Base-by-base conservation (phyloP, 1,140 invertebrate genomes). In the Temnothorax curvispinosus region DNA sequence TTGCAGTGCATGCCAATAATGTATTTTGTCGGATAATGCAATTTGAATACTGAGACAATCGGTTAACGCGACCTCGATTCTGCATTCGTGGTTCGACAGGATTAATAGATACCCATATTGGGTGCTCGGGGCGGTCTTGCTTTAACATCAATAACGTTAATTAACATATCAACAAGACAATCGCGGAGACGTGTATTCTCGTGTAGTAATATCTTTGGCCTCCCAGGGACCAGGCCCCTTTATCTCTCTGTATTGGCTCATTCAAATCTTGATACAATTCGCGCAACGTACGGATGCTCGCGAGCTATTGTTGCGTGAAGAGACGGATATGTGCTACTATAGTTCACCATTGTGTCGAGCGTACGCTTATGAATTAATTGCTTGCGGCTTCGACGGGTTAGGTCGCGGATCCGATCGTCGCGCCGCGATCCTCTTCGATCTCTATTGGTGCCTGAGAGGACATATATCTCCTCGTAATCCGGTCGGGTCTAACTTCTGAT, bases 121-220 rank as follows among this genome's bases (percentile, higher is more conserved):
- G 13, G 3, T 21, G 32, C 62, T n/a, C 47, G 47, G 13, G 35
- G 38, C 60, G 47, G 35, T 41, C 75, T 74, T 82, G 27, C 80
- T 84, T 27, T 64, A 85, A 85, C 89, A 90, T 89, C 90, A 91
- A 93, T 93, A 91, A 91, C 84, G 82, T 92, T 93, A 92, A 93
- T 93, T 92, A 93, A 91, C 90, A 91, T 92, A 92, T 92, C 88
- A 91, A 86, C 77, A 81, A 87, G 88, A 88, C 88, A 87, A 86
- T 87, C 86, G 54, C n/a, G 62, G 67, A 87, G 88, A 90, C 80
- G 69, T 67, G 81, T 84, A 80, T 89, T 65, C 52, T n/a, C 56
- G 27, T 27, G 82, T 67, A 69, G 72, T 62, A 80, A 86, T 81
- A 72, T 77, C 86, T 84, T 87, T 38, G 65, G n/a, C 41, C 38